Evolutionary conservation across 2,113 vertebrate genomes (phyloP).

Genomic region (Protobothrops mucrosquamatus): DNA sequence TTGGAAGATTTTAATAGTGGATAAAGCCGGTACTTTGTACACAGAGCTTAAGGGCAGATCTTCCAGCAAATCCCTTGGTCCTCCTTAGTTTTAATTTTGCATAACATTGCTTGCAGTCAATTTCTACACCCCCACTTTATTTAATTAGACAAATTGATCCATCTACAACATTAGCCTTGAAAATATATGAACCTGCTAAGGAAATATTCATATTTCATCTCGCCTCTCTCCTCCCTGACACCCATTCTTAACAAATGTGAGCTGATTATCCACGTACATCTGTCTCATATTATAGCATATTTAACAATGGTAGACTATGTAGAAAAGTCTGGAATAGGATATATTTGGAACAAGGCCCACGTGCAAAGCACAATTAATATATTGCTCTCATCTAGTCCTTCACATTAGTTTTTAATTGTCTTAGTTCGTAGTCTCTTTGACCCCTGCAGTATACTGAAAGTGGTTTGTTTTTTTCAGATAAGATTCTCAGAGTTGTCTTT

Average conservation of each 20-base stretch:
- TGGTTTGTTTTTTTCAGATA: neutral
- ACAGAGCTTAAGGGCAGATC: neutral
- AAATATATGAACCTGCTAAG: neutral
- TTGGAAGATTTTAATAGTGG: neutral
- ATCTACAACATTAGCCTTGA: neutral
- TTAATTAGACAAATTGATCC: neutral
- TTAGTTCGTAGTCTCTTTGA: neutral
- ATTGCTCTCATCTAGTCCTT: neutral
- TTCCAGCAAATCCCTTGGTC: neutral
- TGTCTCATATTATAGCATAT: neutral
- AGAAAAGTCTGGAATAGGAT: neutral
- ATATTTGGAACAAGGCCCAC: neutral
- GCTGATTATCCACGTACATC: neutral
- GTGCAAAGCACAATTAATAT: neutral
- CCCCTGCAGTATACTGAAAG: neutral
- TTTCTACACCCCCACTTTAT: neutral
- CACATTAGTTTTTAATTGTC: neutral
- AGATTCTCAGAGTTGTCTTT: neutral
- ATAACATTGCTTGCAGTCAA: neutral
- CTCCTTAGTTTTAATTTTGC: neutral
- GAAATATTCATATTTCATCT: neutral
- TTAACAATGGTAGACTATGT: neutral
- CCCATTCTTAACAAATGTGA: no score
- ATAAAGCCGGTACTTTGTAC: neutral
- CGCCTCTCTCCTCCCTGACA: no score